Percentiles rank a stretch among this genome's conserved stretches.
Evolutionary conservation across 2,113 vertebrate species (phyloP).

Genomic region (Grantiella picta): DNA sequence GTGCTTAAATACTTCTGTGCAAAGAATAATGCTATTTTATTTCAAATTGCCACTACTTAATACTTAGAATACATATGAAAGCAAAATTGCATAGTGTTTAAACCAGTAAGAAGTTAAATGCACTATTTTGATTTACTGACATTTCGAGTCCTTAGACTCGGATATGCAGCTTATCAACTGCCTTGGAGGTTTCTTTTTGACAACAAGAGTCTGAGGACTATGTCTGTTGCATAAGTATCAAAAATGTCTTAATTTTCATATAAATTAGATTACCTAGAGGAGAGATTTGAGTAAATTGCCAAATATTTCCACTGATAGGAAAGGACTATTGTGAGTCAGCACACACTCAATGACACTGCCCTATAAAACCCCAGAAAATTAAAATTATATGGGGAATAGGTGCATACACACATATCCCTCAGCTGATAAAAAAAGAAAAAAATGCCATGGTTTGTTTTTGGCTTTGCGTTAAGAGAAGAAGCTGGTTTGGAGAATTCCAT

Average conservation of each 20-base stretch:
- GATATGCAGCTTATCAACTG: not conserved
- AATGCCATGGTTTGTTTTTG: not conserved
- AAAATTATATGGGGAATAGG: not conserved
- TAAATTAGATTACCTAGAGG: not conserved
- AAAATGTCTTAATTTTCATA: not conserved
- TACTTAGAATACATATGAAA: not conserved
- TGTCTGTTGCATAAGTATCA: not conserved
- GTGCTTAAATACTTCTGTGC: not conserved
- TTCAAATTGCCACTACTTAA: not conserved
- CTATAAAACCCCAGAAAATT: not conserved
- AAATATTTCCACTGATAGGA: not conserved
- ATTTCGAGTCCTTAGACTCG: not conserved
- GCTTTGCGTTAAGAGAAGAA: not conserved
- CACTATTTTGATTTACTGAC: not conserved
- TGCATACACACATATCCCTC: not conserved
- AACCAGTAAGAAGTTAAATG: not conserved
- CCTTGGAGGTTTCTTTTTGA: not conserved
- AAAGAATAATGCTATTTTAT: not conserved
- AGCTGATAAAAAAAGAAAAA: not conserved
- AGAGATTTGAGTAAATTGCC: not conserved
- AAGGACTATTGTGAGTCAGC: not conserved
- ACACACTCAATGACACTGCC: not conserved
- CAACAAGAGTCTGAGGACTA: not conserved
- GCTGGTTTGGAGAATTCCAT: not conserved
- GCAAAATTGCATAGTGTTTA: not conserved